Base-by-base conservation (phyloP, 2,888 invertebrate species). In the Panzeria rudis region DNA sequence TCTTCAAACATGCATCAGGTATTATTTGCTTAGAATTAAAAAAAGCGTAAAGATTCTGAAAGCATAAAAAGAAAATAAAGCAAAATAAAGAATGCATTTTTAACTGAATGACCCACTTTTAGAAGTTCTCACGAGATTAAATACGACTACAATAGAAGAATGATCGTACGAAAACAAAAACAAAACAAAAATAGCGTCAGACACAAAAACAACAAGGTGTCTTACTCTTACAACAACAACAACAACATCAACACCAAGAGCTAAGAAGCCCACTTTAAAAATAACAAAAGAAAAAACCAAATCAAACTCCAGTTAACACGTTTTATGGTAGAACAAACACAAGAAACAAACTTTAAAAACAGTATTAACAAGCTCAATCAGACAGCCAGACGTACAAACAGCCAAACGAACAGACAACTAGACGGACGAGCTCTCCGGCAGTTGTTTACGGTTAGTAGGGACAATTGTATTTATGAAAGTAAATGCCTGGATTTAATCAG, bases 71-170 rank as follows among this genome's bases (percentile, higher is more conserved):
- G 47, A 72, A 84, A 66, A 72, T 47, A 54, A 77, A 73, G 23
- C 5, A 5, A 71, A 68, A 50, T 4, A 71, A 69, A 72, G 77
- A 85, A 85, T 81, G 85, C 85, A 85, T 69, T 78, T 82, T 71
- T 23, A 61, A 72, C 77, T 61, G 68, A 50, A 71, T 85, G 85
- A 85, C 85, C 85, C 78, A 85, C 81, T 78, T 84, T 77, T 6
- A 11, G 17, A 72, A 81, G 69, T 85, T 85, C 85, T 85, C 82
- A 85, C 85, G 73, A 78, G 73, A 82, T 75, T 69, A 50, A 61
- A 78, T 41, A 61, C 29, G 17, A 69, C 25, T 15, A 52, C 17
- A 68, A 72, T 38, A 61, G 68, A 47, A 59, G 56, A 78, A 83
- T 32, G 35, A 50, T 38, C 54, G 41, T 78, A 59, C 17, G 38